phyloP scores from a whole-genome alignment of 2,113 vertebrate genomes.

The Clarias magur region DNA sequence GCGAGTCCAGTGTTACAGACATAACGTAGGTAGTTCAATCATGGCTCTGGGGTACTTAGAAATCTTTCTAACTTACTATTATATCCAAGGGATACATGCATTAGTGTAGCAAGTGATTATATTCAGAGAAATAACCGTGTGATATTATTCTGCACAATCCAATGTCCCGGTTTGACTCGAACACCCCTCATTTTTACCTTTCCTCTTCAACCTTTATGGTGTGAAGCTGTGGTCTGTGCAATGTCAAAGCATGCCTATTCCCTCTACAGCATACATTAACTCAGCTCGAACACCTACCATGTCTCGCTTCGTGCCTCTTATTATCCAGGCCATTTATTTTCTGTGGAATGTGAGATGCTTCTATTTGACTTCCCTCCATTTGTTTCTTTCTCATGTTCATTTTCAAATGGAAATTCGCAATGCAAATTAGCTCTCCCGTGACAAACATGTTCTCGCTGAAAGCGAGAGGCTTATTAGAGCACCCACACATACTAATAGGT shows the following conservation, averaged over 20 bases:
- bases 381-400: slow-evolving; percentile 4
- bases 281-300: background rate
- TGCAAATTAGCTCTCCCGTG: slow-evolving; percentile 41
- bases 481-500: slow-evolving; percentile 25
- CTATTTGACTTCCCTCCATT: background rate
- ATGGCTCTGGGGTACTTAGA: too few relatives aligned
- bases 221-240: background rate
- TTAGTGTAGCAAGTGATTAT: too few relatives aligned
- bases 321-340: background rate
- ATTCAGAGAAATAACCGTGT: too few relatives aligned
- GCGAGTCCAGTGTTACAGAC: too few relatives aligned
- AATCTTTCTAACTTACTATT: too few relatives aligned
- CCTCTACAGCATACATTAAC: background rate
- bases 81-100: too few relatives aligned
- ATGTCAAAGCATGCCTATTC: background rate
- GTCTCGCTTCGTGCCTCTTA: background rate
- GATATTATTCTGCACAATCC: too few relatives aligned
- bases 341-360: background rate
- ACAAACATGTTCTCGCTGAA: slow-evolving; percentile 44
- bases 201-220: background rate
- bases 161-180: too few relatives aligned
- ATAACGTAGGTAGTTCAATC: too few relatives aligned
- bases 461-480: slow-evolving; percentile 34
- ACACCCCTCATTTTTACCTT: background rate
- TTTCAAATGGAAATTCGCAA: slow-evolving; percentile 34